Evolutionary conservation across 1,140 invertebrate genomes (phyloP), one percentile per base, ranked within the genome.

Genomic region (Dermatophagoides farinae): DNA sequence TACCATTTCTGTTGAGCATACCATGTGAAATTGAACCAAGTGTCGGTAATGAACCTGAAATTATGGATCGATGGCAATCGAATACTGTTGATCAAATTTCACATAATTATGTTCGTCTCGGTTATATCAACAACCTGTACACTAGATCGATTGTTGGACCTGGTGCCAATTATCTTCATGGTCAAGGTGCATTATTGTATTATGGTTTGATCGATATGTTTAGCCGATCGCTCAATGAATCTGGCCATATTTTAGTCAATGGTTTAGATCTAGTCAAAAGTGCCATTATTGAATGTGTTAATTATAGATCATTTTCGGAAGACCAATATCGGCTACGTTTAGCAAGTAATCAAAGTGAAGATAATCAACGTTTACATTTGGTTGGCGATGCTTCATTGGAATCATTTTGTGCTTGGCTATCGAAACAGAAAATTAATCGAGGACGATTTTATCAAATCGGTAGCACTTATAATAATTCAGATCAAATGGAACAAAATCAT

Each of bases 261-360:
- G 62, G 62, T 31, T 37, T 63, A 14, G 62, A 63, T 43, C 16
- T 63, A 18, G 62, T 63, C 14, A 63, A 63, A 41, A 51, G 57
- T 20, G 62, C 62, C 8, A 18, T 63, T 6, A 23, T 63, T 20
- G 57, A 63, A 38, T 58, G 58, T n/a, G 55, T 55, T 14, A 22
- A 46, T 39, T 14, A 43, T 41, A 23, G 18, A 47, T 14, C 20
- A 18, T 23, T 54, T 11, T 2, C 1, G 1, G 60, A 61, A 18
- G 41, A 61, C 20, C 55, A 18, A 18, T 63, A 20, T 14, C 20
- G 12, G 6, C 41, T 63, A 23, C 12, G 20, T 43, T 9, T 12
- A 23, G 47, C 16, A 22, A 16, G 40, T 18, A 37, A 62, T 37
- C 11, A 20, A 6, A 14, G 61, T 31, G 18, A 61, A 10, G 18